Conservation (phyloP, 2,888 invertebrate species). For the Linnaemya tessellans region DNA sequence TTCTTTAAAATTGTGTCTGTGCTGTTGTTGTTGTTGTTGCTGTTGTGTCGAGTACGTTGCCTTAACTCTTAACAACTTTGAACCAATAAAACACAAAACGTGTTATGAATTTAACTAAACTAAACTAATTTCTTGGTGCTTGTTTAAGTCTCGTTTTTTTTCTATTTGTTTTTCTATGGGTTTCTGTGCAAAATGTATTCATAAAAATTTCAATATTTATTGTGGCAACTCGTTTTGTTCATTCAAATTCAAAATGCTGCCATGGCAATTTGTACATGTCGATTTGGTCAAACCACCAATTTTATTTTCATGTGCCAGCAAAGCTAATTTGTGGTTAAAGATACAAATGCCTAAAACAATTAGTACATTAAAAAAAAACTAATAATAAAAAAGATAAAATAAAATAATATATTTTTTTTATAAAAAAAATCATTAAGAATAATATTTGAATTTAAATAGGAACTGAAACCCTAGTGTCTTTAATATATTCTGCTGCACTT, state of each 20-base stretch:
- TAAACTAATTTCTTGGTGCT: conserved; percentile 56
- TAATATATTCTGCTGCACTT: no score
- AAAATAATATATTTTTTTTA: no score
- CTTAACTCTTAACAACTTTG: conserved; percentile 65
- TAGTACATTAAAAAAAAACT: conserved; percentile 27
- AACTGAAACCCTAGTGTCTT: no score
- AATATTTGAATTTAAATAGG: no score
- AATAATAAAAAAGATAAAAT: background rate
- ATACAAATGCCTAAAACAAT: conserved; percentile 59
- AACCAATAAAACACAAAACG: conserved; percentile 70
- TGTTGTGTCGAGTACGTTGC: conserved; percentile 22
- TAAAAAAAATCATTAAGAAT: no score
- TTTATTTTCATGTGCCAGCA: conserved; percentile 53
- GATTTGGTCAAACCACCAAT: conserved; percentile 41
- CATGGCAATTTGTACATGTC: conserved; percentile 53
- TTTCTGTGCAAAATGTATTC: conserved; percentile 10
- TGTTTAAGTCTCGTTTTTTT: background rate
- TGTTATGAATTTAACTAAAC: conserved; percentile 69
- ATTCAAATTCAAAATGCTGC: conserved; percentile 57
- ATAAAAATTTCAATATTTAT: conserved; percentile 44
- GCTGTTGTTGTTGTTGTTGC: background rate
- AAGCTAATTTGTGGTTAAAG: conserved; percentile 69
- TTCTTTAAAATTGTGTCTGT: conserved; percentile 17
- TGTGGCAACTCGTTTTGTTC: conserved; percentile 53
- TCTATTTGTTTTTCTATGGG: background rate